Conservation (phyloP, 64 coral and sea anemone genomes). For the Astreopora myriophthalma region DNA sequence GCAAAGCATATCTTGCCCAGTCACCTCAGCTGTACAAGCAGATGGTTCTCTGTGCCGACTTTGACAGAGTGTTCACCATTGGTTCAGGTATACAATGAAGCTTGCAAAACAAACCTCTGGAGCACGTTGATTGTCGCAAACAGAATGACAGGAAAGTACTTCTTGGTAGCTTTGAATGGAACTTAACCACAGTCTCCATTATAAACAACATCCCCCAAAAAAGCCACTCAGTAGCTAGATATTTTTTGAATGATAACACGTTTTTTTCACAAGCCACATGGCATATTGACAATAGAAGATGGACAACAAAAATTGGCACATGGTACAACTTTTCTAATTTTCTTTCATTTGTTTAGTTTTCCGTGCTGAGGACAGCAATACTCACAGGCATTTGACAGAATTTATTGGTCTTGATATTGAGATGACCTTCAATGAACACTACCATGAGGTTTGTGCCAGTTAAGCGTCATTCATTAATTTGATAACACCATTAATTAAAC, state of each 20-base stretch:
- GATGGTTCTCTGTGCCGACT: slow-evolving; percentile 94
- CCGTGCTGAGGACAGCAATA: slow-evolving; percentile 99
- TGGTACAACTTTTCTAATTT: not conserved
- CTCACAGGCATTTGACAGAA: slow-evolving; percentile 94
- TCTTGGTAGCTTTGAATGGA: too few species aligned
- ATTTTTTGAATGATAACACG: too few species aligned
- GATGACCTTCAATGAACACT: slow-evolving; percentile 98
- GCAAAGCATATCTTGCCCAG: slow-evolving; percentile 93
- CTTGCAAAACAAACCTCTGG: not conserved
- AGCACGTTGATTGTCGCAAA: too few species aligned
- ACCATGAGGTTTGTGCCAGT: slow-evolving; percentile 79
- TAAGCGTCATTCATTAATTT: too few species aligned
- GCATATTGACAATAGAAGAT: too few species aligned
- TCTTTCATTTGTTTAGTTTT: slow-evolving; percentile 62
- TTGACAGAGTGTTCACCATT: slow-evolving; percentile 95
- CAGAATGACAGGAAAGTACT: too few species aligned
- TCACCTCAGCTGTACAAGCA: slow-evolving; percentile 99
- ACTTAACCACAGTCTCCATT: too few species aligned
- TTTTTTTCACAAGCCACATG: too few species aligned
- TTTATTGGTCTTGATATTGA: slow-evolving; percentile 98
- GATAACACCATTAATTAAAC: not conserved
- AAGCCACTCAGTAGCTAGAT: too few species aligned
- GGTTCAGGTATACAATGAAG: slow-evolving; percentile 87
- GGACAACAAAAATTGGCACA: too few species aligned
- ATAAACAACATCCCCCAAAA: too few species aligned